phyloP scores from a whole-genome alignment of 2,113 vertebrate species.

The Nothoprocta pentlandii region DNA sequence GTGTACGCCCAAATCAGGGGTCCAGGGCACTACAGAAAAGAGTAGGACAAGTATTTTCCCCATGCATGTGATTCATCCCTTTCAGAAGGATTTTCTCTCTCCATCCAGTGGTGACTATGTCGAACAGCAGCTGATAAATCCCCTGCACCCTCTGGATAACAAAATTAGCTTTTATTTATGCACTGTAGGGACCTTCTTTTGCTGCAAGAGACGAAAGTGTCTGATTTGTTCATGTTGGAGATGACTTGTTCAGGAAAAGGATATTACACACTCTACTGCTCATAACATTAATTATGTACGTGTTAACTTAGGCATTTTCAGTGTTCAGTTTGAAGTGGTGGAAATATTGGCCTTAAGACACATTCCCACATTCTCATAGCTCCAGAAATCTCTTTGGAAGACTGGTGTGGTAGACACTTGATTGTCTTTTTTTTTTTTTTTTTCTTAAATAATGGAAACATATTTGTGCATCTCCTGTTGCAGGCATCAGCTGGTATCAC shows the following conservation, averaged over 20 bases:
- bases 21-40: background rate
- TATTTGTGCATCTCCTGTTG: background rate
- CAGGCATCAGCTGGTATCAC: background rate
- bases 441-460: fast-evolving
- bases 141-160: background rate
- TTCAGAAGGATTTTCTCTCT: background rate
- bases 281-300: background rate
- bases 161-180: background rate
- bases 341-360: background rate
- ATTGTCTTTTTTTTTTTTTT: background rate
- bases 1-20: background rate
- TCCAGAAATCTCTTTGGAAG: background rate
- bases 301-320: background rate
- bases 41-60: background rate
- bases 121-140: background rate
- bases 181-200: background rate
- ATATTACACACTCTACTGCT: background rate
- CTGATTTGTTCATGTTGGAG: background rate
- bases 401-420: background rate
- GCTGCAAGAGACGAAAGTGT: background rate
- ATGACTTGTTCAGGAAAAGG: background rate
- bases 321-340: background rate
- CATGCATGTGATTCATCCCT: fast-evolving
- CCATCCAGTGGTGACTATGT: background rate
- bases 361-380: background rate